Base-by-base conservation (phyloP, 2,888 invertebrate genomes). In the Malachius bipustulatus region DNA sequence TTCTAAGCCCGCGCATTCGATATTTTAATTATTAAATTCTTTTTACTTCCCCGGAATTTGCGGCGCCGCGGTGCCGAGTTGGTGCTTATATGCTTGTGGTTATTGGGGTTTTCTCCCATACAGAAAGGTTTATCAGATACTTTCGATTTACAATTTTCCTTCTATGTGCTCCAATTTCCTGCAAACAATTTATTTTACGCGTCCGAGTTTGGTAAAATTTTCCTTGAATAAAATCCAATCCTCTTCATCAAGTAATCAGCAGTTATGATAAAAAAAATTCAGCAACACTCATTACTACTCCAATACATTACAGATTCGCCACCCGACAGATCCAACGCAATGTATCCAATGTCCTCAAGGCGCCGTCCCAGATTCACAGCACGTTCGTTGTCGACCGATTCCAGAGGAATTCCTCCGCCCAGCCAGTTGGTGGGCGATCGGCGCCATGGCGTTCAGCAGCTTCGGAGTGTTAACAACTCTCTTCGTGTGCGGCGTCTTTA, bases 381-480 rank as follows among this genome's bases (percentile, higher is more conserved):
- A 85, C 47, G 76, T 78, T 14, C 66, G 65, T 47, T 91, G 85
- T 62, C 71, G 72, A 9, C 70, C 77, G 37, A 83, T 89, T 44
- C 83, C 85, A 0, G 85, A 88, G 63, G 78, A 83, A 36, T 88
- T 83, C 59, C 68, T 88, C 39, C 68, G 79, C 12, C 77, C 81
- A 8, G 82, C 82, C 56, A 87, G 88, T 43, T 83, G 82, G 31
- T 88, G 90, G 81, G 91, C 91, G 3, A 89, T 93, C 40, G 90
- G 87, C 0, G 91, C 91, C 8, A 88, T 93, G 84, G 75, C 82
- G 6, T 78, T 91, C 56, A 84, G 89, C 16, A 76, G 83, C 4
- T 74, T 81, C 0, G 94, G 96, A 8, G 47, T 56, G 10, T 62
- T 88, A 34, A 71, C 88, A 40, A 91, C 81, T 26, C 62, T 77